Evolutionary conservation across 2,113 vertebrate genomes (phyloP).

Genomic region (Burhinus oedicnemus): DNA sequence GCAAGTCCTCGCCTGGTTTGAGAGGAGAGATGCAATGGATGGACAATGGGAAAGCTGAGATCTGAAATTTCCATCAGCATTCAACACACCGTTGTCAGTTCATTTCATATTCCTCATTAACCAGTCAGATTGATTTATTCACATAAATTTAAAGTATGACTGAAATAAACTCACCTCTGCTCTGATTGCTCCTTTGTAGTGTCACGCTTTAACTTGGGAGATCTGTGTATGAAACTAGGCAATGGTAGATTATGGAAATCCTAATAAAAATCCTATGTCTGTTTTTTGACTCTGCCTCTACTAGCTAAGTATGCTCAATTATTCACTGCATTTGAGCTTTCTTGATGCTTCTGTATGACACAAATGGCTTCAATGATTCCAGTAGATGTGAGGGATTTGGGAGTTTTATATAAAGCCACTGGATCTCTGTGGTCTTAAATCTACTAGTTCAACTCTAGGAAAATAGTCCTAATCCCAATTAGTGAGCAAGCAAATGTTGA

Average conservation of each 20-base stretch:
- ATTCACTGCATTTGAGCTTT: not conserved
- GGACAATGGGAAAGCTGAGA: not conserved
- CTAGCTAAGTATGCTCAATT: not conserved
- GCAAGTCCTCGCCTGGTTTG: not conserved
- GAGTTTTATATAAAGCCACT: not conserved
- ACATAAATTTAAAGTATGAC: not conserved
- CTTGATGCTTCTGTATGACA: conserved; percentile 53
- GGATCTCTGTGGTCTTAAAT: not conserved
- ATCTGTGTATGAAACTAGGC: not conserved
- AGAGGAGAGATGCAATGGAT: not conserved
- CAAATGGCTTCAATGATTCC: conserved; percentile 1
- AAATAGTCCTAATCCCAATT: not conserved
- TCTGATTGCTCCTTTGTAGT: not conserved
- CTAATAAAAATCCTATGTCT: not conserved
- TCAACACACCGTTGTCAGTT: not conserved
- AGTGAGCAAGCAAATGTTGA: conserved; percentile 25
- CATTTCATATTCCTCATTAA: conserved; percentile 4
- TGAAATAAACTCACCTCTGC: not conserved
- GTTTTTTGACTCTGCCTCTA: not conserved
- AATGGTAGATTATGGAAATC: not conserved
- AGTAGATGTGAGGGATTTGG: not conserved
- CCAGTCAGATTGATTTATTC: not conserved
- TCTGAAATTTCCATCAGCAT: not conserved
- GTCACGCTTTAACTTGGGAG: not conserved
- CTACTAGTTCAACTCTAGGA: not conserved